Evolutionary conservation across 2,113 vertebrate genomes (phyloP).

Genomic region (Irena cyanogastra): DNA sequence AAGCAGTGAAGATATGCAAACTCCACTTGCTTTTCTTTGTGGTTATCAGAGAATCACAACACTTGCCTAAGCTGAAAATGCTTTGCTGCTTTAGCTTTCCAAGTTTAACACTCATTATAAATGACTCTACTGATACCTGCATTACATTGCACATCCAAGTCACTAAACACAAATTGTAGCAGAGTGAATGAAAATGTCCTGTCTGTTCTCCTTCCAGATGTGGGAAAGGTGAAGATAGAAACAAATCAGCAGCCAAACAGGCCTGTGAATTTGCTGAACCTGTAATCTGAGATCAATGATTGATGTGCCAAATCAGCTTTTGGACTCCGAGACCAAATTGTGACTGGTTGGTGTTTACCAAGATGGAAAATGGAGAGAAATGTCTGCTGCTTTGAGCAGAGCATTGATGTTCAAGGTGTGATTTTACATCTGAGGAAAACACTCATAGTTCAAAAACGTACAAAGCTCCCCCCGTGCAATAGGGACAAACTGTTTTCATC

Average conservation of each 20-base stretch:
- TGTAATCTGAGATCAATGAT: rapidly evolving
- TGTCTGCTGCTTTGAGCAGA: not conserved
- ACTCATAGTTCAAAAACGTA: not conserved
- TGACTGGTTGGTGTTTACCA: rapidly evolving
- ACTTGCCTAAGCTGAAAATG: not conserved
- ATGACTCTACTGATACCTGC: not conserved
- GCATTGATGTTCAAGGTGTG: not conserved
- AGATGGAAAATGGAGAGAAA: not conserved
- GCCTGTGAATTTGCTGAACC: not conserved
- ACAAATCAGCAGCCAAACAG: not conserved
- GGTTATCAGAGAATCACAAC: not conserved
- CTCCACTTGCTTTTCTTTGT: not conserved
- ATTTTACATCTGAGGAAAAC: not conserved
- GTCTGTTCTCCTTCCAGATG: not conserved
- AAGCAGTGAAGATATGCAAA: not conserved
- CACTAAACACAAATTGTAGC: not conserved
- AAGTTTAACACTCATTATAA: not conserved
- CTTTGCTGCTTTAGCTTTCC: not conserved
- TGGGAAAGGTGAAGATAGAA: not conserved
- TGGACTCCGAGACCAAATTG: not conserved
- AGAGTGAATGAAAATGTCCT: not conserved
- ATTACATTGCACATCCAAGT: not conserved
- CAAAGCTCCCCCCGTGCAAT: rapidly evolving
- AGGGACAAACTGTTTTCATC: not conserved
- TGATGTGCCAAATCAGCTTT: not conserved